These are phyloP conservation scores for Xiphophorus maculatus DNA, from an alignment of 2,113 vertebrate genomes.

Conservation along the genomic window DNA sequence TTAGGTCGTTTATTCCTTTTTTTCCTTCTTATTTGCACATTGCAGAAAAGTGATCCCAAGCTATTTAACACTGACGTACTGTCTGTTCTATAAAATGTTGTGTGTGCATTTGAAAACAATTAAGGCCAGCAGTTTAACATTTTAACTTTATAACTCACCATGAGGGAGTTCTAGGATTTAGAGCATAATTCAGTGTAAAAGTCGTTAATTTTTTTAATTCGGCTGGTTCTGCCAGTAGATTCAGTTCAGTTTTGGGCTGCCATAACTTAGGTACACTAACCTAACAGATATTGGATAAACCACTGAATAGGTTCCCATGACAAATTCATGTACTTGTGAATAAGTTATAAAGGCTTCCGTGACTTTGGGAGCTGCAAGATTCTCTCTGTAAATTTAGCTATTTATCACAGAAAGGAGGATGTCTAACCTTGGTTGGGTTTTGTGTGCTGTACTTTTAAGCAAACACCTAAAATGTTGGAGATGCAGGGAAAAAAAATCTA, in stretches of 20 bases:
- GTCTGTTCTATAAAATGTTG: neutral
- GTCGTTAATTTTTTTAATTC: neutral
- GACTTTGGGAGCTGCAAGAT: neutral
- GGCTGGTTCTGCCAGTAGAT: neutral
- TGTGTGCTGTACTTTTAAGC: neutral
- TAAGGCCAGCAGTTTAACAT: neutral
- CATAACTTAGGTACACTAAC: neutral
- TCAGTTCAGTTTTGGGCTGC: neutral
- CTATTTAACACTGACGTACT: neutral
- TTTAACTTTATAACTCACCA: neutral
- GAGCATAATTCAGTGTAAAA: neutral
- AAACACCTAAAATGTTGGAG: neutral
- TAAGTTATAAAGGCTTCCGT: neutral
- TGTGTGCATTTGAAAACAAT: neutral
- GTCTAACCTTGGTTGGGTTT: neutral
- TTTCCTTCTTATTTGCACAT: neutral
- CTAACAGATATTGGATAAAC: neutral
- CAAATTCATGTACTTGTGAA: neutral
- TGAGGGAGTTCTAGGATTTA: neutral
- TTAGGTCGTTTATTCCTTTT: conserved; percentile 11
- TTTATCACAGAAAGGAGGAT: neutral
- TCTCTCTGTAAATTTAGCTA: neutral
- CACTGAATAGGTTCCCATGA: neutral
- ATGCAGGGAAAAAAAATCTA: neutral
- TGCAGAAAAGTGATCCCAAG: neutral